These are phyloP conservation scores for Gobius niger DNA, from an alignment of 2,113 vertebrate species.

Conservation along the genomic window DNA sequence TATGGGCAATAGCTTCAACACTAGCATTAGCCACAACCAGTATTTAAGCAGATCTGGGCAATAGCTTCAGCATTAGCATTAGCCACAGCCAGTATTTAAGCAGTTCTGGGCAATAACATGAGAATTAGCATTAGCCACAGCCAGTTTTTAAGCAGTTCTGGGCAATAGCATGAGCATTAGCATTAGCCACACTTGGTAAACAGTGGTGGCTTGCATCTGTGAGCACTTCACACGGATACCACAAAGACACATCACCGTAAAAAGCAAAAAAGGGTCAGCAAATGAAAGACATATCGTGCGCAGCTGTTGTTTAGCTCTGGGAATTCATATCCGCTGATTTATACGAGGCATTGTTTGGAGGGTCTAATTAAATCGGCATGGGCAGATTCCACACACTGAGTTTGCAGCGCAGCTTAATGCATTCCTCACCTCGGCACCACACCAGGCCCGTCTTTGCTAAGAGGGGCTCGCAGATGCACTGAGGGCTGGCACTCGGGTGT, in stretches of 20 bases:
- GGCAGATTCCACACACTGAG: neutral
- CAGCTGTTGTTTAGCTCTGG: neutral
- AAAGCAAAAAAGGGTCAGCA: conserved; percentile 34
- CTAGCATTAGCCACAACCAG: no score
- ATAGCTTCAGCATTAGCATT: no score
- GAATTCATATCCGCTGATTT: conserved; percentile 11
- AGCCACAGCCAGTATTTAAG: no score
- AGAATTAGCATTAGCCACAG: no score
- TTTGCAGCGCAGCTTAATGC: neutral
- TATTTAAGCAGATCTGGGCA: no score
- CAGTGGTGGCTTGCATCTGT: no score
- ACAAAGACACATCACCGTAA: conserved; percentile 7
- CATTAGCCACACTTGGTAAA: no score
- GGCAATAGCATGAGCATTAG: no score
- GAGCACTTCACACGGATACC: conserved; percentile 55
- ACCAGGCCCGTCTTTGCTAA: conserved; percentile 1
- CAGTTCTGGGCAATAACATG: no score
- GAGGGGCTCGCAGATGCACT: neutral
- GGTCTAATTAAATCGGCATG: neutral
- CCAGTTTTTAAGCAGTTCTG: no score
- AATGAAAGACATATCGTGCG: conserved; percentile 10
- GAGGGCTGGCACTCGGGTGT: neutral
- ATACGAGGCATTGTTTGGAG: neutral
- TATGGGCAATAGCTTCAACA: no score
- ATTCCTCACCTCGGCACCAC: neutral